phyloP scores from a whole-genome alignment of 2,113 vertebrate species.

The Sander vitreus region DNA sequence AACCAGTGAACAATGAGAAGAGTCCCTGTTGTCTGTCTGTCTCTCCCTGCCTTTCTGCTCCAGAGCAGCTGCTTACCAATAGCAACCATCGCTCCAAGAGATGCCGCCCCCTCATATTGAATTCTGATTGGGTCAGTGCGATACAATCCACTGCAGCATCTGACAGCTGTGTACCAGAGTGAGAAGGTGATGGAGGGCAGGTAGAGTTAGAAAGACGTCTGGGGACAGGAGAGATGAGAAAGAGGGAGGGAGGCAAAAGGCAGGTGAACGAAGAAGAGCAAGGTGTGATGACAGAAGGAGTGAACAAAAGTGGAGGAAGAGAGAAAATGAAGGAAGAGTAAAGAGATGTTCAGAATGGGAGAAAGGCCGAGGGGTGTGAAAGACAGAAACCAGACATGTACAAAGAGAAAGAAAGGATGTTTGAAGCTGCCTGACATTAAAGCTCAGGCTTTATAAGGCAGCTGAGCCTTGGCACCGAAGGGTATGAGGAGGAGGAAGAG shows the following conservation, averaged over 20 bases:
- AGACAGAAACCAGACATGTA: constrained; percentile 9
- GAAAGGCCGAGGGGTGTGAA: neutral
- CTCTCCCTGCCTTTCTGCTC: constrained; percentile 39
- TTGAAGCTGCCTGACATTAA: constrained; percentile 41
- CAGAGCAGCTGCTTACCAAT: constrained; percentile 58
- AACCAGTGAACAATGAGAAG: constrained; percentile 47
- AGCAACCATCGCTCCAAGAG: constrained; percentile 42
- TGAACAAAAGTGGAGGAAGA: neutral
- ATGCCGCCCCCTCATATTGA: constrained; percentile 27
- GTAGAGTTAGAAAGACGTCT: neutral
- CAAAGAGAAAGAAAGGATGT: constrained; percentile 15
- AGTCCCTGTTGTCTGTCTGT: constrained; percentile 23
- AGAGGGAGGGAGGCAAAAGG: neutral
- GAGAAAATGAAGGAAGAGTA: neutral
- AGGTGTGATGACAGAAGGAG: neutral
- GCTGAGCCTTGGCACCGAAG: constrained; percentile 44
- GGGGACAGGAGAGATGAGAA: neutral
- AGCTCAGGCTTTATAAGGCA: constrained; percentile 34
- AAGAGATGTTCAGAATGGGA: neutral
- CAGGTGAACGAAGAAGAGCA: neutral
- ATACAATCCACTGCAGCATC: constrained; percentile 49
- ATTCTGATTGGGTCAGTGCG: constrained; percentile 58
- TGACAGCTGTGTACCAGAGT: constrained; percentile 50
- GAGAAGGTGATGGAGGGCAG: constrained; percentile 46
- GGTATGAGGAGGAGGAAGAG: constrained; percentile 23